Percentiles rank a stretch among this genome's conserved stretches.
Conservation (phyloP, 2,113 vertebrate species). For the Polypterus senegalus region DNA sequence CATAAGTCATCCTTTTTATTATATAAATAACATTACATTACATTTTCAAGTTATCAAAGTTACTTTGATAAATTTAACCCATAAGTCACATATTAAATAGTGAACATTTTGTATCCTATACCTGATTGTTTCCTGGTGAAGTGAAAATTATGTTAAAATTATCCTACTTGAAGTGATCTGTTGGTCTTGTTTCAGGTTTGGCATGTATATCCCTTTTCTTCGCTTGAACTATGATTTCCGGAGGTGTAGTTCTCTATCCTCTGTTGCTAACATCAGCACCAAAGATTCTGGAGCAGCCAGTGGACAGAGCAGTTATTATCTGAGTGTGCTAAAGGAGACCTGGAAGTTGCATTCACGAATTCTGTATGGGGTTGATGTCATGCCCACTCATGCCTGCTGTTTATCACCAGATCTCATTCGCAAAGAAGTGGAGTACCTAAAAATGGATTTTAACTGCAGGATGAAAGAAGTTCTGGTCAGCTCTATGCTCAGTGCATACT, state of each 20-base stretch:
- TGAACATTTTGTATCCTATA: too few species aligned
- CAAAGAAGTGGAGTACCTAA: conserved; percentile 88
- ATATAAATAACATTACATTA: too few species aligned
- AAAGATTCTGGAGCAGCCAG: conserved; percentile 58
- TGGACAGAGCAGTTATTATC: conserved; percentile 68
- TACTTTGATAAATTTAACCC: too few species aligned
- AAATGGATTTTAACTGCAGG: conserved; percentile 95
- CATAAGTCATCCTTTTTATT: too few species aligned
- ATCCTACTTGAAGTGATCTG: too few species aligned
- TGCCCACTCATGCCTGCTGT: conserved; percentile 95
- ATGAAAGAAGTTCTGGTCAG: conserved; percentile 97
- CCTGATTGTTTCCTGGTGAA: too few species aligned
- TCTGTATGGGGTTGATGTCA: conserved; percentile 72
- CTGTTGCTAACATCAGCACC: conserved; percentile 66
- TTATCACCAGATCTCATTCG: conserved; percentile 91
- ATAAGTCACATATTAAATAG: too few species aligned
- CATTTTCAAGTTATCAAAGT: too few species aligned
- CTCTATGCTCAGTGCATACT: conserved; percentile 97
- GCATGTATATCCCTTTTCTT: conserved; percentile 96
- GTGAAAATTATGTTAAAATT: too few species aligned
- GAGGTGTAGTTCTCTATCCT: conserved; percentile 57
- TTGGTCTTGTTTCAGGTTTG: conserved; percentile 57
- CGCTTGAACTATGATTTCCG: conserved; percentile 78
- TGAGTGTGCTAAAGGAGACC: conserved; percentile 79
- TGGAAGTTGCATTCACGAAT: conserved; percentile 92